Percentiles rank a stretch among this genome's conserved stretches.
Evolutionary conservation across 2,113 vertebrate genomes (phyloP).

Genomic region (Cyphomyrus discorhynchus): DNA sequence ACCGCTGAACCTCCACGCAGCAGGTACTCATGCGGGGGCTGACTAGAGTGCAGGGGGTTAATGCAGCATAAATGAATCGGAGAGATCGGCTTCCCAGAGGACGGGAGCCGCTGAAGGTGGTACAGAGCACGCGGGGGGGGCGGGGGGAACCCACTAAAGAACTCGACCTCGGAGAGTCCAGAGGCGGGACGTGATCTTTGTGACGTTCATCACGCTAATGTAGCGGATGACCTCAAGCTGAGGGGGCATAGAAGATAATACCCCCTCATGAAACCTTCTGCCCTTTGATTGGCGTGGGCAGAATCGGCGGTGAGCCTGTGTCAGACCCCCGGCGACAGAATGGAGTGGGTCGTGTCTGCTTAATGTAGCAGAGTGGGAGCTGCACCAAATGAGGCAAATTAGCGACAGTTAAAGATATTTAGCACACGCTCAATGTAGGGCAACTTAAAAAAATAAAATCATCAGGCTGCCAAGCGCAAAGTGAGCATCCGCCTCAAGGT

Average conservation of each 20-base stretch:
- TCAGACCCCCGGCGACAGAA: not conserved
- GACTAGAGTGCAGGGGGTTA: not conserved
- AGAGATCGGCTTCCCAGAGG: not conserved
- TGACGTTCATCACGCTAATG: not conserved
- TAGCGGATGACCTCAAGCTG: not conserved
- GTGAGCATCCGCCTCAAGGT: not conserved
- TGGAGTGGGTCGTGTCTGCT: not conserved
- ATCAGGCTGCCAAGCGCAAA: not conserved
- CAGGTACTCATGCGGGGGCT: not conserved
- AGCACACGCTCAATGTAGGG: not conserved
- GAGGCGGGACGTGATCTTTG: not conserved
- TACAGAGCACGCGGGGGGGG: not conserved
- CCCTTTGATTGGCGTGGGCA: not conserved
- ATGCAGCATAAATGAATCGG: not conserved
- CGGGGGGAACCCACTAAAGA: not conserved
- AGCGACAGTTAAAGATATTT: not conserved
- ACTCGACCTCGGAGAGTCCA: not conserved
- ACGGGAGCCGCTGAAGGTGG: not conserved
- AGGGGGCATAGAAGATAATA: not conserved
- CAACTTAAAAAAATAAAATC: conserved; percentile 15
- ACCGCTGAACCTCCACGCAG: not conserved
- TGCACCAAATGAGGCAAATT: not conserved
- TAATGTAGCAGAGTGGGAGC: not conserved
- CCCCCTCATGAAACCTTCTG: not conserved
- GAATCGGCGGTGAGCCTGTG: not conserved